A percentile compares a stretch with the other conserved stretches of the same genome.
Conservation (phyloP, 2,888 invertebrate genomes). For the Phyllotreta cruciferae region DNA sequence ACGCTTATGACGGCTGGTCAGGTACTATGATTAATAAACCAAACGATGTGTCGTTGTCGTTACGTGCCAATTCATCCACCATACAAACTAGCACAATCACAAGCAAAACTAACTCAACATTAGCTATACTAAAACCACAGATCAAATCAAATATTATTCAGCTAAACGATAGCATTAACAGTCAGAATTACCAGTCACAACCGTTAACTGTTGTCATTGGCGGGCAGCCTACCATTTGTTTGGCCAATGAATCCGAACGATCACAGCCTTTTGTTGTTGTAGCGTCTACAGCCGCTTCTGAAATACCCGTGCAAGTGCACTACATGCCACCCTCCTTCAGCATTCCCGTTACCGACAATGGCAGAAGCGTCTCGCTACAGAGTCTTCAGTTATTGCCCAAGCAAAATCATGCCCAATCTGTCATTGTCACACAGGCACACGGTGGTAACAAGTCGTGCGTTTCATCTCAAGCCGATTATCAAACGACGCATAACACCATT, state of each 20-base stretch:
- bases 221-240: conserved; percentile 53
- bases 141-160: conserved; percentile 52
- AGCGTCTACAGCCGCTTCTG: conserved; percentile 57
- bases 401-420: conserved; percentile 61
- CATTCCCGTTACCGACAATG: conserved; percentile 61
- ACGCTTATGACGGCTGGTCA: conserved; percentile 42
- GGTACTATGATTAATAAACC: conserved; percentile 41
- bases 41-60: conserved; percentile 45
- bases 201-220: conserved; percentile 59
- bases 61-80: conserved; percentile 48
- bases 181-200: conserved; percentile 55
- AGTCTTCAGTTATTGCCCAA: conserved; percentile 55
- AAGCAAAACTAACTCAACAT: conserved; percentile 51
- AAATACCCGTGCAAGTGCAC: conserved; percentile 58
- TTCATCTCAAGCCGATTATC: conserved; percentile 43
- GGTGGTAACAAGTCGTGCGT: conserved; percentile 39
- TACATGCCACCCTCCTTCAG: conserved; percentile 61
- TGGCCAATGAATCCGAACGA: conserved; percentile 52
- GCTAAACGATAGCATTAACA: conserved; percentile 50
- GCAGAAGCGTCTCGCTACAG: conserved; percentile 51
- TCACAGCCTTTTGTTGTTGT: conserved; percentile 58
- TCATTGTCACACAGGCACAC: conserved; percentile 64
- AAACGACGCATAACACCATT: conserved; percentile 36
- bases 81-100: conserved; percentile 47
- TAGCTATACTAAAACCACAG: conserved; percentile 56